phyloP scores from a whole-genome alignment of 2,888 invertebrate genomes.

The Tholera decimalis region DNA sequence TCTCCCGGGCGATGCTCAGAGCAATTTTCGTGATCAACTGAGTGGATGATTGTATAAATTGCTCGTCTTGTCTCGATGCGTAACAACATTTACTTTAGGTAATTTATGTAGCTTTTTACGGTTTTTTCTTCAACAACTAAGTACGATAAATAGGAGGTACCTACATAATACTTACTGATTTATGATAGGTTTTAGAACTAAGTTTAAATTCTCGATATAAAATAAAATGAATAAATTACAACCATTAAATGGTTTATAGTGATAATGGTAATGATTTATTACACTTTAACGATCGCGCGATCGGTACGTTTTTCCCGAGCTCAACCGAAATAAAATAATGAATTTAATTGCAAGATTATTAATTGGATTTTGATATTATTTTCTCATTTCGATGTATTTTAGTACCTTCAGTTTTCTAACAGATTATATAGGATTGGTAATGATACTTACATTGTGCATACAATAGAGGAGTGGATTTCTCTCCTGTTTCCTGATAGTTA shows the following conservation, averaged over 20 bases:
- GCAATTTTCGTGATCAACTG: constrained; percentile 79
- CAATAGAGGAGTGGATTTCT: too few species aligned
- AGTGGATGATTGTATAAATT: constrained; percentile 78
- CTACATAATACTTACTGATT: too few species aligned
- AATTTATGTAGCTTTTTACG: constrained; percentile 54
- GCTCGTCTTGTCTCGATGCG: constrained; percentile 66
- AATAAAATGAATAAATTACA: constrained; percentile 16
- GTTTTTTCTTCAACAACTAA: constrained; percentile 41
- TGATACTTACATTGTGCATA: too few species aligned
- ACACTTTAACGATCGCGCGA: constrained; percentile 10
- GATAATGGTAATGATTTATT: constrained; percentile 24
- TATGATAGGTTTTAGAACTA: constrained; percentile 18
- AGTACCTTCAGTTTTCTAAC: not conserved
- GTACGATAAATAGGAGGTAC: constrained; percentile 23
- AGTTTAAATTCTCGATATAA: constrained; percentile 21
- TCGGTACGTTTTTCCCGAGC: constrained; percentile 9
- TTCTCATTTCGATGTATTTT: not conserved
- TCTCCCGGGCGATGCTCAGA: constrained; percentile 59
- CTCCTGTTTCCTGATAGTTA: too few species aligned
- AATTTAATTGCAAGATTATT: not conserved
- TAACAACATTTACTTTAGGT: constrained; percentile 62
- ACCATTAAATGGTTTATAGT: constrained; percentile 13
- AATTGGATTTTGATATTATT: not conserved
- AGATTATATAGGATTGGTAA: too few species aligned
- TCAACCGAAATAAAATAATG: constrained; percentile 11